phyloP scores from a whole-genome alignment of 2,888 invertebrate genomes.

The Lepidocyrtinus sp. region DNA sequence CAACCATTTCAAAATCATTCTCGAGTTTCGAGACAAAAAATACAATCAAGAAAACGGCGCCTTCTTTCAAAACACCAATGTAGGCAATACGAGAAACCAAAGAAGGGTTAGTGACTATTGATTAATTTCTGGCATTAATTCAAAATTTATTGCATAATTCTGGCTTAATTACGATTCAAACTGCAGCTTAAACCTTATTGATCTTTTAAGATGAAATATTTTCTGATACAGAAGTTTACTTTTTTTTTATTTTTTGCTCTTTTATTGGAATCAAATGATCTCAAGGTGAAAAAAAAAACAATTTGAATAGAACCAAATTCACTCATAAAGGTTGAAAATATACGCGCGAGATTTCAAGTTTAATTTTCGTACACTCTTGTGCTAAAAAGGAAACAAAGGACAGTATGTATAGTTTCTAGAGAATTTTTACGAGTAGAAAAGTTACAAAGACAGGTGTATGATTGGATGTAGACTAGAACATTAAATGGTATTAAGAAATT shows the following conservation, averaged over 20 bases:
- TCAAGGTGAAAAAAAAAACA: conserved; percentile 16
- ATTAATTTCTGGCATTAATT: neutral
- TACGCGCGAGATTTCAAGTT: too few species aligned
- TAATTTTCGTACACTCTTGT: conserved; percentile 1
- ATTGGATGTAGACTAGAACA: neutral
- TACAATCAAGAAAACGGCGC: neutral
- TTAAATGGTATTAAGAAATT: neutral
- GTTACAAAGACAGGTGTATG: neutral
- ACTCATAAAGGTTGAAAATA: conserved; percentile 19
- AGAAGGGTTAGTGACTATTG: conserved; percentile 22
- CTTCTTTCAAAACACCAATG: neutral
- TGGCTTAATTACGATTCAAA: neutral
- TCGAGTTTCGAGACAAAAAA: neutral
- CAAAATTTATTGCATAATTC: neutral
- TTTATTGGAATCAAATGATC: conserved; percentile 21
- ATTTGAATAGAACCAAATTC: too few species aligned
- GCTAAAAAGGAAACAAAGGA: conserved; percentile 22
- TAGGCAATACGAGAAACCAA: conserved; percentile 27
- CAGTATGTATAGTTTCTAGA: neutral
- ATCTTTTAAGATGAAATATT: neutral
- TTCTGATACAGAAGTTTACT: neutral
- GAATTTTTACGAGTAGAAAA: neutral
- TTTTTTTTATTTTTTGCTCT: neutral
- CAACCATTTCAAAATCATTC: neutral
- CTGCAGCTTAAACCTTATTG: neutral